Evolutionary conservation across 1,140 invertebrate genomes (phyloP), one percentile per base, ranked within the genome.

Genomic region (Nasonia giraulti): DNA sequence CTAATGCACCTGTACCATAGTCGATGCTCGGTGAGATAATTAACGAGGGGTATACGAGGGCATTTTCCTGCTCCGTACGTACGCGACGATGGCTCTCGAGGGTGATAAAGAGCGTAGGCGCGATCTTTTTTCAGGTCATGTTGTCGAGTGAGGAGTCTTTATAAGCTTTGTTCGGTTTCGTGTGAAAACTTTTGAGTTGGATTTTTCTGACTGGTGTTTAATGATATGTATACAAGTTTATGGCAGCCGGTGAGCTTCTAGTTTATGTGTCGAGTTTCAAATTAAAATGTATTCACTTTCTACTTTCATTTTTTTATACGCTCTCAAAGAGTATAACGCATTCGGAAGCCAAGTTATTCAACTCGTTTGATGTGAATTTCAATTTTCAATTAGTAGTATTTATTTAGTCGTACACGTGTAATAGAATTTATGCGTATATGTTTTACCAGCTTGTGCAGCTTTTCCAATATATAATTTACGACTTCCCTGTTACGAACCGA

Each of bases 201-300:
- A 20, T 0, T 40, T 62, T 62, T 62, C 55, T 62, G 55, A 17
- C 55, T n/a, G 55, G 17, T 62, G 17, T 62, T 62, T 62, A 62
- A 62, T n/a, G 55, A 62, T 62, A 62, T 62, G 20, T n/a, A 8
- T 44, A 62, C 55, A n/a, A 62, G 14, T 62, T 62, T 62, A 62
- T 62, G 17, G 14, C 5, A 62, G 20, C 10, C 8, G 40, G 6
- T 44, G 40, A 62, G 20, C 55, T 62, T 62, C 55, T 62, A 62
- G 17, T 6, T n/a, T 62, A 62, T 17, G 4, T n/a, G 2, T 44
- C 17, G 55, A 62, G 55, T 62, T 20, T 62, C 0, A 62, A 62
- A 62, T 62, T 62, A 62, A 17, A 62, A 62, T 62, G n/a, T n/a
- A 62, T n/a, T 62, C 55, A 62, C 55, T 62, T 62, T 62, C 55